Evolutionary conservation across 2,797 vertebrate genomes (phyloP).

Genomic region (Tinamus major): DNA sequence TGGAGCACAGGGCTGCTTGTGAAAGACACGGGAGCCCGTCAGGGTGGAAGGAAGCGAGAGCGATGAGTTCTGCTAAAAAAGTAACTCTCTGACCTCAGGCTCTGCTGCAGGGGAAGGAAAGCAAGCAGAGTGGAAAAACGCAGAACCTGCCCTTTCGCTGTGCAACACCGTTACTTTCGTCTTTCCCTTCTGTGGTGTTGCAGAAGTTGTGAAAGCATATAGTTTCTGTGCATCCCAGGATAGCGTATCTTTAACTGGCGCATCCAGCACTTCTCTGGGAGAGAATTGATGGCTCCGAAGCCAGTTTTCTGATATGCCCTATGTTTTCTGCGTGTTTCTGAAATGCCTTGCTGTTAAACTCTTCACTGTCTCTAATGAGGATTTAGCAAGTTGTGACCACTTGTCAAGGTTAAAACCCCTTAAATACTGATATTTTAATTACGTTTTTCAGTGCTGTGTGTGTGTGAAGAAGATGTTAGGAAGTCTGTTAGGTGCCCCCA

Average conservation of each 20-base stretch:
- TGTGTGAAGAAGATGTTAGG: background rate
- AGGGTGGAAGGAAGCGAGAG: background rate
- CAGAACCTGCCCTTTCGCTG: background rate
- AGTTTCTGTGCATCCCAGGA: accelerated
- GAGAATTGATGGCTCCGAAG: background rate
- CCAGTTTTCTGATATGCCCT: background rate
- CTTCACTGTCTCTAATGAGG: background rate
- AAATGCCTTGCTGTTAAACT: background rate
- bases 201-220: background rate
- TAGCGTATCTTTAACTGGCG: accelerated
- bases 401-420: background rate
- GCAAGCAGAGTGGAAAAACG: background rate
- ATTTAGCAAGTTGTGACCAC: background rate
- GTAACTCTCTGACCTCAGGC: background rate
- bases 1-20: constrained; percentile 15
- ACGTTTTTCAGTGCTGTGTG: background rate
- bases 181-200: background rate
- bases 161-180: background rate
- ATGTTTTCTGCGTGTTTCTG: background rate
- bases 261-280: accelerated
- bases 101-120: background rate
- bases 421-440: background rate
- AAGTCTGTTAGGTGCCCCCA: background rate
- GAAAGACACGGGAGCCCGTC: constrained; percentile 30
- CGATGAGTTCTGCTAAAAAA: background rate